phyloP scores from a whole-genome alignment of 2,888 invertebrate species.

The Deilephila porcellus region DNA sequence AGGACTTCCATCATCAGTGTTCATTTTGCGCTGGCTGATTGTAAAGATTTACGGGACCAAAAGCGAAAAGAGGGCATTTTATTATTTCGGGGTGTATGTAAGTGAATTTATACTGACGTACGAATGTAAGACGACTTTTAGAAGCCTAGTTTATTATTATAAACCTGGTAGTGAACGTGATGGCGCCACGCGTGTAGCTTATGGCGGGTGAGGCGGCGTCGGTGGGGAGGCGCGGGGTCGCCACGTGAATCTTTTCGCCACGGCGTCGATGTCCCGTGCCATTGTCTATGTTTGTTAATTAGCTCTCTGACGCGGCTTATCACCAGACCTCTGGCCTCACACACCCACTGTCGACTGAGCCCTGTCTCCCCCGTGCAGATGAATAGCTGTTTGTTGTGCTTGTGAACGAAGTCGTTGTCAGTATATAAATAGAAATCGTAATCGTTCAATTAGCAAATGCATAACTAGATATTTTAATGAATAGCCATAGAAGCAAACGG shows the following conservation, averaged over 20 bases:
- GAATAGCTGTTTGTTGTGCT: neutral
- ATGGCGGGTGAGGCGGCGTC: neutral
- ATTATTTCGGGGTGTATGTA: no score
- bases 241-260: neutral
- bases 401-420: neutral
- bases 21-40: no score
- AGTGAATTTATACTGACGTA: no score
- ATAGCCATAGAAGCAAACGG: no score
- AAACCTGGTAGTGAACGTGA: no score
- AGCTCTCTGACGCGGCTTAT: neutral
- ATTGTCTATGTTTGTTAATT: neutral
- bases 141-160: no score
- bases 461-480: no score
- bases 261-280: neutral
- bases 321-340: slow-evolving; percentile 8
- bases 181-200: no score
- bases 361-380: neutral
- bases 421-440: neutral
- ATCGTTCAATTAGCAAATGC: no score
- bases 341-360: neutral
- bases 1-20: slow-evolving; percentile 26
- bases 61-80: no score
- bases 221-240: neutral
- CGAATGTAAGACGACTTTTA: no score
- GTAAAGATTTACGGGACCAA: no score